Base-by-base conservation (phyloP, 2,797 vertebrate genomes). In the Hozukius guyotensis region DNA sequence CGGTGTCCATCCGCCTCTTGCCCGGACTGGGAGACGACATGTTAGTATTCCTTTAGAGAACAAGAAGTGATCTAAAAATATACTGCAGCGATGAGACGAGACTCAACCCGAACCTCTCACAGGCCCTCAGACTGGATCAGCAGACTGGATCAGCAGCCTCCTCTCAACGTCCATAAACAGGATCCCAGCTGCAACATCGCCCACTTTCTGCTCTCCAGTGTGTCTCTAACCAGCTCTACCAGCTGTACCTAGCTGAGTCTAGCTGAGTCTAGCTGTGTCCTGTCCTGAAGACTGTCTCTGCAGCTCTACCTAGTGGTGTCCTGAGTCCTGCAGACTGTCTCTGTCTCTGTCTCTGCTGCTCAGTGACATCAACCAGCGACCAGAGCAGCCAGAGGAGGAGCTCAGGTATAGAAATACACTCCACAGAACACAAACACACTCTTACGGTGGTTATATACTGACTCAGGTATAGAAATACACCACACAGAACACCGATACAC, bases 1-100 rank as follows among this genome's bases (percentile, higher is more conserved):
- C 97, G 95, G 97, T 98, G 95, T 98, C 97, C 97, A 98, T 98
- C 96, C 97, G 97, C 96, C 97, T 96, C 95, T 98, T 98, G 94
- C 97, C 97, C 92, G 97, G 97, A 96, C 97, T 98, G 93, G 97
- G 97, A 96, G 97, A 98, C 96, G 97, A 97, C 97, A 97, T 38
- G 36, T 92, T 86, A 36, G 75, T 93, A 89, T 94, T 92, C 93
- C 96, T 96, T 79, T 94, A 38, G 36, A 38, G 34, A 36, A 36
- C 34, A 36, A 91, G 85, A 93, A 93, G 91, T 90, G 81, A 88
- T 86, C 88, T 89, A 91, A 92, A 94, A 92, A 92, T 82, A 92
- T 81, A 89, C 89, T 88, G 90, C 87, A 53, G 71, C 76, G 85
- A 63, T 5, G 38, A 57, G 67, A 62, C 4, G 34, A 63, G 68